These are phyloP conservation scores for Hypomecis punctinalis DNA, from an alignment of 2,888 invertebrate genomes.

Conservation along the genomic window DNA sequence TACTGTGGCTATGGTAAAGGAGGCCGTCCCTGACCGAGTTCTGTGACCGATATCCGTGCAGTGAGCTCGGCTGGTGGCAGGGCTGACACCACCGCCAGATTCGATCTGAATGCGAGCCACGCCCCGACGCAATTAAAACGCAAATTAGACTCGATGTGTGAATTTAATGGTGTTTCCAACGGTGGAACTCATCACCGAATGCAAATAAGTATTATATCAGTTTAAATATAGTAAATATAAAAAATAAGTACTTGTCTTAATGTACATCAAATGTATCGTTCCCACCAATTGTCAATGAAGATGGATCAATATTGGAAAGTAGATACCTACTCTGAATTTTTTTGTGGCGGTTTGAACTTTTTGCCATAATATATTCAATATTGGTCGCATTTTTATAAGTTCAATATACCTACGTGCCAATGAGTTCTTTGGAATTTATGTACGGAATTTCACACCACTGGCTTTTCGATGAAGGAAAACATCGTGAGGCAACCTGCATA, in stretches of 20 bases:
- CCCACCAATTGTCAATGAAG: background rate
- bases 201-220: background rate
- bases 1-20: slow-evolving; percentile 49
- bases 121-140: slow-evolving; percentile 31
- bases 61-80: slow-evolving; percentile 43
- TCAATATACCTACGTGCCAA: no score
- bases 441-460: no score
- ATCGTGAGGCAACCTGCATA: no score
- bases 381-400: no score
- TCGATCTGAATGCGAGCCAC: slow-evolving; percentile 26
- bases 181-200: background rate
- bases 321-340: no score
- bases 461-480: no score
- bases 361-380: no score
- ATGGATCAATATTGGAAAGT: no score
- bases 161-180: slow-evolving; percentile 18
- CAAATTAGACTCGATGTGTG: slow-evolving; percentile 27
- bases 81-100: slow-evolving; percentile 31
- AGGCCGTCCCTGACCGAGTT: slow-evolving; percentile 72
- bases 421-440: no score
- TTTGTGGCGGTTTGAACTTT: no score
- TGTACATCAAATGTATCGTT: background rate
- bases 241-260: background rate
- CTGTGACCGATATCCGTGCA: slow-evolving; percentile 66
- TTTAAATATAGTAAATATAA: background rate